Evolutionary conservation across 2,888 invertebrate species (phyloP), one percentile per base, ranked within the genome.

Genomic region (Tachina grossa): DNA sequence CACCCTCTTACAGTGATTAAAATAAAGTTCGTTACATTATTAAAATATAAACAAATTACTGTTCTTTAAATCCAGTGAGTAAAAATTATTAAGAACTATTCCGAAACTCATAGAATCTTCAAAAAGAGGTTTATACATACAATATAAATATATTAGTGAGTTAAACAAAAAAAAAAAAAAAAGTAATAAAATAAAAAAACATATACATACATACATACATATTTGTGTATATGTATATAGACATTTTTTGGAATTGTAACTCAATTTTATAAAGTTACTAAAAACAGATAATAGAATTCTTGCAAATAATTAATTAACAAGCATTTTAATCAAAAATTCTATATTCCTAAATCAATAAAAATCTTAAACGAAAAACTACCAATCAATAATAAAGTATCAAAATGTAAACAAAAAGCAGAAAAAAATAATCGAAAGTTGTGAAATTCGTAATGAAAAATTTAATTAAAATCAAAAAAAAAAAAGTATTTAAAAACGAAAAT

Each of bases 261-360:
- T 57, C 22, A 63, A 68, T 45, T 76, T 63, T 19, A 19, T 69
- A 81, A 74, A 81, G 85, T 85, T 85, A 85, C 82, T 82, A 78
- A 65, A n/a, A 71, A 55, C 53, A 77, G 68, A 71, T 77, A 77
- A 77, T 69, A 68, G 16, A 68, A 53, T 59, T 51, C 39, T 43
- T 51, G 80, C 57, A 45, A 47, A 75, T 16, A 68, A 59, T 63
- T 51, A 72, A 72, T 19, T 45, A 74, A 74, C 65, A 53, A 10
- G 59, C 39, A 82, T 78, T 74, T 75, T 65, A 85, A 83, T 83
- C 83, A 85, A 85, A 85, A 85, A 71, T 57, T 75, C 53, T 71
- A 16, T 82, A 79, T 76, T 79, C 75, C 79, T 79, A 79, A 75
- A 65, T 41, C 88, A 90, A 87, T 63, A 66, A 57, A 61, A 19